Percentiles rank a stretch among this genome's conserved stretches.
phyloP scores from a whole-genome alignment of 2,888 invertebrate genomes.

The Acleris sparsana region DNA sequence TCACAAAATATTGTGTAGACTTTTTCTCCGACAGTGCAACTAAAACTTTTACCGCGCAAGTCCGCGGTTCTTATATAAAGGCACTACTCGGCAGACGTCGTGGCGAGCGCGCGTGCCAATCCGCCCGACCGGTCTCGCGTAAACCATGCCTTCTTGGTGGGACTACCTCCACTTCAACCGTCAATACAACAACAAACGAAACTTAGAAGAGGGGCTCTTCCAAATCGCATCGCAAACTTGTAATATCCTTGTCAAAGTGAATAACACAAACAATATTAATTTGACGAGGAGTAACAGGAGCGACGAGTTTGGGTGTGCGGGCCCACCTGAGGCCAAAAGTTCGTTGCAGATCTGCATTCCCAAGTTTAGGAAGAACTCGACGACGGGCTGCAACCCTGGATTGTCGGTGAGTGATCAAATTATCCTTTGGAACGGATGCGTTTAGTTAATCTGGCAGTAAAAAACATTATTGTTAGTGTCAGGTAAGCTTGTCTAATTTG shows the following conservation, averaged over 20 bases:
- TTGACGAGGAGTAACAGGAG: slow-evolving; percentile 86
- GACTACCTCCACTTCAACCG: slow-evolving; percentile 82
- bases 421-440: neutral
- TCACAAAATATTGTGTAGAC: neutral
- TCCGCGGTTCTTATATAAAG: slow-evolving; percentile 49
- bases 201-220: slow-evolving; percentile 89
- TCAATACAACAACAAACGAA: slow-evolving; percentile 82
- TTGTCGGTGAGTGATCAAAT: slow-evolving; percentile 80
- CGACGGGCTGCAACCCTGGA: slow-evolving; percentile 83
- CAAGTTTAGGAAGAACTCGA: slow-evolving; percentile 77
- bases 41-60: slow-evolving; percentile 70
- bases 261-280: slow-evolving; percentile 89
- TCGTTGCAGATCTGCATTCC: slow-evolving; percentile 84
- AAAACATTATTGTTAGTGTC: too few relatives aligned
- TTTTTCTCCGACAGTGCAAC: slow-evolving; percentile 45
- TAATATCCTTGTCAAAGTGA: slow-evolving; percentile 89
- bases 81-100: slow-evolving; percentile 51
- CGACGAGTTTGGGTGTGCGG: slow-evolving; percentile 84
- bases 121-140: slow-evolving; percentile 37
- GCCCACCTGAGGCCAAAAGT: slow-evolving; percentile 69
- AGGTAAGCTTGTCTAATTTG: too few relatives aligned
- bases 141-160: slow-evolving; percentile 84
- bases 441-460: neutral
- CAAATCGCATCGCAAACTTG: slow-evolving; percentile 92
- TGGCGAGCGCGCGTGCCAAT: slow-evolving; percentile 48